A percentile compares a stretch with the other conserved stretches of the same genome.
Evolutionary conservation across 2,888 invertebrate genomes (phyloP).

Genomic region (Ryuthela nishihirai): DNA sequence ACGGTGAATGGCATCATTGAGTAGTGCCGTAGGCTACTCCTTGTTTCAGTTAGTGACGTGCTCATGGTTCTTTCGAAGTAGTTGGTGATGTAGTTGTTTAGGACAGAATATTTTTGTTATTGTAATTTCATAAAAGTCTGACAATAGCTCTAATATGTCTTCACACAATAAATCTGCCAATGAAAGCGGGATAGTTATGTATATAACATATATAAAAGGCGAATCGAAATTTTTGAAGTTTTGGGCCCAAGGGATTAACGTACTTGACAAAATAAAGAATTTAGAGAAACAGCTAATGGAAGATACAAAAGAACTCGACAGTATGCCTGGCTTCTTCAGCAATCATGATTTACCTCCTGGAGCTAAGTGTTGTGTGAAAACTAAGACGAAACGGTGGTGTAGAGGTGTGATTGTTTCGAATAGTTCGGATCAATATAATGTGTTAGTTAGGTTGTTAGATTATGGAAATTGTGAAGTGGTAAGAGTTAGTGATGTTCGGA

Average conservation of each 20-base stretch:
- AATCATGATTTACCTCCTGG: slow-evolving; percentile 13
- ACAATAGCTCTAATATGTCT: too few species aligned
- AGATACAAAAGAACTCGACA: slow-evolving; percentile 2
- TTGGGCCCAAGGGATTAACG: slow-evolving; percentile 8
- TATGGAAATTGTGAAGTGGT: slow-evolving; percentile 26
- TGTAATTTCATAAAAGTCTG: too few species aligned
- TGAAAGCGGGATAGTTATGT: too few species aligned
- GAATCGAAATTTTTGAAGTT: slow-evolving; percentile 20
- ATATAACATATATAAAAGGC: background rate
- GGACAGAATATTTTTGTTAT: too few species aligned
- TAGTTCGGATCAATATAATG: too few species aligned
- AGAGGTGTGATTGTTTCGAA: too few species aligned
- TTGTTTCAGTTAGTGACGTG: too few species aligned
- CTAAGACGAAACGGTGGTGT: slow-evolving; percentile 14
- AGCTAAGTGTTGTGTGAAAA: slow-evolving; percentile 7
- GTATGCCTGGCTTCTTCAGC: slow-evolving; percentile 6
- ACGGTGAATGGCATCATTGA: too few species aligned
- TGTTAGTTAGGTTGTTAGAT: slow-evolving; percentile 16
- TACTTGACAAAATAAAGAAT: slow-evolving; percentile 2
- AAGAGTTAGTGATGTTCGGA: slow-evolving; percentile 4
- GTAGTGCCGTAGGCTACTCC: too few species aligned
- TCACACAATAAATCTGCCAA: too few species aligned
- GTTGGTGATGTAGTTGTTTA: too few species aligned
- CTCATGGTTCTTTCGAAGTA: too few species aligned
- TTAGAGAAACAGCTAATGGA: slow-evolving; percentile 5